These are phyloP conservation scores for Nannoperca obscura DNA, from an alignment of 2,797 vertebrate species.

Conservation along the genomic window DNA sequence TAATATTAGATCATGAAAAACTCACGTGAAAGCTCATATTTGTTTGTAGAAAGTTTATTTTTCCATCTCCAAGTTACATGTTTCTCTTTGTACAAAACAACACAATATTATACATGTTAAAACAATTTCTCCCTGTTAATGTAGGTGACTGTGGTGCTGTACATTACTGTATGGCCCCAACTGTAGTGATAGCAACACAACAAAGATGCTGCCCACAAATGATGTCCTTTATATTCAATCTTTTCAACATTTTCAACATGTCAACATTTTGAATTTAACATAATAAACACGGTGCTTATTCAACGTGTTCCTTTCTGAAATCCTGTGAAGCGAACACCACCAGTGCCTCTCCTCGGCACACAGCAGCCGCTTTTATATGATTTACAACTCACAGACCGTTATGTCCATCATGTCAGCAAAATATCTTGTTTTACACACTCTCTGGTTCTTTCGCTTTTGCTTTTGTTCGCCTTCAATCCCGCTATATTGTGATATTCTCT, in stretches of 20 bases:
- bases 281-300: background rate
- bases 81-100: background rate
- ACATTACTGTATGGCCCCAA: background rate
- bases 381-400: background rate
- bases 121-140: background rate
- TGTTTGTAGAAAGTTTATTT: slow-evolving; percentile 23
- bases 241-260: background rate
- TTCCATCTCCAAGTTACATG: background rate
- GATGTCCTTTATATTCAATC: background rate
- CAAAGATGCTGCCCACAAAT: background rate
- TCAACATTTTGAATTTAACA: background rate
- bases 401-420: slow-evolving; percentile 36
- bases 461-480: slow-evolving; percentile 40
- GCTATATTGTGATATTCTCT: slow-evolving; percentile 22
- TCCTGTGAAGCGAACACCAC: background rate
- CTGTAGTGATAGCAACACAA: background rate
- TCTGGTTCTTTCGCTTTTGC: slow-evolving; percentile 7
- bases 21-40: background rate
- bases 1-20: background rate
- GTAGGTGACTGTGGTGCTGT: background rate
- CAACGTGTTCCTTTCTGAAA: background rate
- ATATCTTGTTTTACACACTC: slow-evolving; percentile 1
- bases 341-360: background rate
- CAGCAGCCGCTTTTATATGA: slow-evolving; percentile 50
- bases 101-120: background rate